A percentile compares a stretch with the other conserved stretches of the same genome.
phyloP scores from a whole-genome alignment of 2,113 vertebrate genomes.

The Chionis minor region DNA sequence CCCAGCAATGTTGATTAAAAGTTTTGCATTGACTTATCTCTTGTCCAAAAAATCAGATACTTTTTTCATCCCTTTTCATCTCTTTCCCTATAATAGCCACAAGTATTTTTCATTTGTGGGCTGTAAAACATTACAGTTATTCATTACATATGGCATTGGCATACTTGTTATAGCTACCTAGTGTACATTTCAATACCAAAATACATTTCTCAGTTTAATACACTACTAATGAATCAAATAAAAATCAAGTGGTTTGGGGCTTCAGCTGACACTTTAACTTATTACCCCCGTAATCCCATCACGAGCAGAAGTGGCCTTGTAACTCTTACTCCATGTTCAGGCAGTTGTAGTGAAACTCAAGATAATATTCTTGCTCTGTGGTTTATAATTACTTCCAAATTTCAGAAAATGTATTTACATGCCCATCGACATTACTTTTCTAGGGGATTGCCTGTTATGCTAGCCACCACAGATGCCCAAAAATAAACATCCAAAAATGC shows the following conservation, averaged over 20 bases:
- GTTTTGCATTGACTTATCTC: not conserved
- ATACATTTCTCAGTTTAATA: constrained; percentile 37
- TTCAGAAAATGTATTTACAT: not conserved
- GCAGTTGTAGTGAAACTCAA: not conserved
- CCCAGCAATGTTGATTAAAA: not conserved
- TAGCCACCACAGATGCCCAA: not conserved
- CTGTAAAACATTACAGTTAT: constrained; percentile 14
- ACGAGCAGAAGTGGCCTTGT: not conserved
- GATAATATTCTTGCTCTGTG: not conserved
- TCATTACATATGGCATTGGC: constrained; percentile 1
- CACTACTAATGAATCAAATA: constrained; percentile 27
- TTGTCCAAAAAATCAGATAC: not conserved
- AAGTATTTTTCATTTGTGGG: constrained; percentile 20
- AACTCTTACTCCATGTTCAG: not conserved
- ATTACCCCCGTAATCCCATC: not conserved
- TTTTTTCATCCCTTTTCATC: not conserved
- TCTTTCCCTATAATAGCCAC: not conserved
- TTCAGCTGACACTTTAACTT: constrained; percentile 37
- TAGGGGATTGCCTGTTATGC: not conserved
- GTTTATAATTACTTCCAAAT: not conserved
- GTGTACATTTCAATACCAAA: constrained; percentile 41
- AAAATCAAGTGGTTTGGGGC: constrained; percentile 23
- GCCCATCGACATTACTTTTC: not conserved
- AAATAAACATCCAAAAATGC: not conserved
- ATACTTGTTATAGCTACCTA: constrained; percentile 17